Conservation (phyloP, 2,113 vertebrate species). For the Pelecanus crispus region DNA sequence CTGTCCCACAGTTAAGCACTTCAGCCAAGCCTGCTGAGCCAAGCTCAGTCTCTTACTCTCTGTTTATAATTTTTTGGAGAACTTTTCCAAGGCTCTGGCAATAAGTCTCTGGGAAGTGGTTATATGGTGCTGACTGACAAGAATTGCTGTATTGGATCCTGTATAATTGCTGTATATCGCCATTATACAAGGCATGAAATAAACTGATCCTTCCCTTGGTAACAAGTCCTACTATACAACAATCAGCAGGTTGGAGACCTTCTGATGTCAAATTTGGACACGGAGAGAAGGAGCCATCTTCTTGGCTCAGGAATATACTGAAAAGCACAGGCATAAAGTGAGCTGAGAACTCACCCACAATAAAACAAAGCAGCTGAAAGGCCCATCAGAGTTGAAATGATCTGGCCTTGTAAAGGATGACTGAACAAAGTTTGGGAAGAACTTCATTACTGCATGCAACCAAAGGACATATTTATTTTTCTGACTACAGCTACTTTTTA, state of each 20-base stretch:
- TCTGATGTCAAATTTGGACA: neutral
- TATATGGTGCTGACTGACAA: neutral
- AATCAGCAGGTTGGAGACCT: neutral
- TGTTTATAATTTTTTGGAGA: neutral
- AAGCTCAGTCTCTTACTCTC: neutral
- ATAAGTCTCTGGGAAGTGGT: neutral
- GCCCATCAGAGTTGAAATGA: neutral
- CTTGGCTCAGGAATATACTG: neutral
- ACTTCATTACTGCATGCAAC: neutral
- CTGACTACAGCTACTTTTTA: neutral
- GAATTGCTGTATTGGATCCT: neutral
- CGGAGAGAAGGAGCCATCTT: neutral
- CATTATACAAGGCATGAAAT: neutral
- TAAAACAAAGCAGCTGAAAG: neutral
- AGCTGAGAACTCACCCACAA: neutral
- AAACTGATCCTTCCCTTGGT: neutral
- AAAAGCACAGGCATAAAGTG: neutral
- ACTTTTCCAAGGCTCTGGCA: neutral
- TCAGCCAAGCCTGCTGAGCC: neutral
- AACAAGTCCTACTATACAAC: neutral
- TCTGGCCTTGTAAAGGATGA: neutral
- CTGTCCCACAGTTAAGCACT: neutral
- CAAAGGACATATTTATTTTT: neutral
- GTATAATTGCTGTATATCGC: neutral
- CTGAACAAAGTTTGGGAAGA: neutral